Evolutionary conservation across 1,140 invertebrate species (phyloP).

Genomic region (Episyrphus balteatus): DNA sequence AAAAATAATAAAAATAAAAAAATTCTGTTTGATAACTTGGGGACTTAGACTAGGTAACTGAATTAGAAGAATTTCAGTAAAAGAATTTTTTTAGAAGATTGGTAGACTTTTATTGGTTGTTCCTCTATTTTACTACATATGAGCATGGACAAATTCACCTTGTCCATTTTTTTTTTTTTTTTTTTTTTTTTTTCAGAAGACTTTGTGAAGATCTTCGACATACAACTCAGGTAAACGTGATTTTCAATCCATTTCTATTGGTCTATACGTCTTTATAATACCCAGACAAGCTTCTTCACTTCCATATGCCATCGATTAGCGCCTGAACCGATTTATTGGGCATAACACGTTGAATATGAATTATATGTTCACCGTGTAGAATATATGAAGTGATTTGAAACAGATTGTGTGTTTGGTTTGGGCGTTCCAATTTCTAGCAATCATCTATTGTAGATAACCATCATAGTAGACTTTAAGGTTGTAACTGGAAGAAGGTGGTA

Average conservation of each 20-base stretch:
- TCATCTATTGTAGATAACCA: slow-evolving; percentile 29
- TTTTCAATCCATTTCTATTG: slow-evolving; percentile 39
- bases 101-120: no score
- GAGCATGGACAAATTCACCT: no score
- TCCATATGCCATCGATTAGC: slow-evolving; percentile 34
- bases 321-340: slow-evolving; percentile 11
- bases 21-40: no score
- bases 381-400: slow-evolving; percentile 40
- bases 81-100: no score
- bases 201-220: no score
- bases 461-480: neutral
- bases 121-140: no score
- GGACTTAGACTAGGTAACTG: no score
- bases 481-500: no score
- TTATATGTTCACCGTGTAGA: slow-evolving; percentile 49
- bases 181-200: no score
- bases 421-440: slow-evolving; percentile 22
- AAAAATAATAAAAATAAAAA: no score
- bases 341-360: slow-evolving; percentile 41
- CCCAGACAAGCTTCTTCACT: slow-evolving; percentile 42
- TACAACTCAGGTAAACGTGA: slow-evolving; percentile 39
- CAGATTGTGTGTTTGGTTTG: slow-evolving; percentile 19
- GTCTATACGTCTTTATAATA: slow-evolving; percentile 34
- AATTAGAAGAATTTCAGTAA: no score
- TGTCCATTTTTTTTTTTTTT: no score